phyloP scores from a whole-genome alignment of 2,797 vertebrate genomes.

The Premnoplex brunnescens region DNA sequence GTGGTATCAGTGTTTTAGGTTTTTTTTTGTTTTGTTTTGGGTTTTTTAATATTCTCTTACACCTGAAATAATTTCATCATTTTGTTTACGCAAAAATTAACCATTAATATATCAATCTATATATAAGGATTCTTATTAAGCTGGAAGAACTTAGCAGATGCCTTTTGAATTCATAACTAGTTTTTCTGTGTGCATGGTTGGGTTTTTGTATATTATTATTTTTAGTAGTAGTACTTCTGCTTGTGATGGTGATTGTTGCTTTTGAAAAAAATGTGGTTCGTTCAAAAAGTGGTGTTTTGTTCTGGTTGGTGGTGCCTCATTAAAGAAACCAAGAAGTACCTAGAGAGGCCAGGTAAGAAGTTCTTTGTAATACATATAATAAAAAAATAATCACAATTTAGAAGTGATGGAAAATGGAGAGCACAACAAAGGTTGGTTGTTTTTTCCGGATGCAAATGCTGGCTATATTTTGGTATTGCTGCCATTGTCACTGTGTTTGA shows the following conservation, averaged over 20 bases:
- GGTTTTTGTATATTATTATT: background rate
- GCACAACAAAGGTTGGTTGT: accelerated
- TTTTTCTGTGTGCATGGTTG: background rate
- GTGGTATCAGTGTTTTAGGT: background rate
- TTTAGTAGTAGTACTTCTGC: background rate
- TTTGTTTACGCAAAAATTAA: background rate
- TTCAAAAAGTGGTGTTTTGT: background rate
- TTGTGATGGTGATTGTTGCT: background rate
- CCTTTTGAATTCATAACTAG: background rate
- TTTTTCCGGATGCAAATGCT: background rate
- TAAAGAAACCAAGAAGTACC: background rate
- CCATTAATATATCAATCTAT: background rate
- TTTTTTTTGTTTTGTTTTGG: too few relatives aligned
- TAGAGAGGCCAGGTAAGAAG: background rate
- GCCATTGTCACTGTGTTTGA: background rate
- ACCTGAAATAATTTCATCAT: background rate
- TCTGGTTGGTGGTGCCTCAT: background rate
- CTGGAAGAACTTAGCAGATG: background rate
- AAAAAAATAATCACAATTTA: background rate
- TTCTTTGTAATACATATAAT: background rate
- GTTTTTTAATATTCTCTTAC: background rate
- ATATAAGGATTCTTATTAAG: background rate
- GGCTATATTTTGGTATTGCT: background rate
- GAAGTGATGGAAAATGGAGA: background rate
- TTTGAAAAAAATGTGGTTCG: background rate